Percentiles rank a stretch among this genome's conserved stretches.
phyloP scores from a whole-genome alignment of 2,797 vertebrate species.

The Phaenicophaeus curvirostris region DNA sequence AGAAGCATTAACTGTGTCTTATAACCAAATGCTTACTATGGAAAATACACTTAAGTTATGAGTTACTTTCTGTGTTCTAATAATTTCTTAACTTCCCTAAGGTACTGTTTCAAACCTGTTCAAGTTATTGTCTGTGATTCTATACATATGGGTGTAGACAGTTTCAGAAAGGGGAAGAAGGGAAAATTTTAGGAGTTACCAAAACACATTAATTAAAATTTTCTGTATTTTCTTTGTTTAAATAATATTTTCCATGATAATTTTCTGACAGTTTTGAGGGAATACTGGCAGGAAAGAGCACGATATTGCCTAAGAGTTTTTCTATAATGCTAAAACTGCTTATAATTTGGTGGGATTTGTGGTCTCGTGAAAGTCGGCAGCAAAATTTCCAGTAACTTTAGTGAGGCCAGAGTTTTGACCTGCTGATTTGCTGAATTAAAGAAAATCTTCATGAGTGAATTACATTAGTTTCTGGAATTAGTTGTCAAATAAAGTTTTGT shows the following conservation, averaged over 20 bases:
- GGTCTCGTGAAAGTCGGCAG: background rate
- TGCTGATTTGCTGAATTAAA: background rate
- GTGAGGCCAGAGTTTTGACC: background rate
- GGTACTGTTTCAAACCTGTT: background rate
- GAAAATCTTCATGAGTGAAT: background rate
- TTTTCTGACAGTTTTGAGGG: background rate
- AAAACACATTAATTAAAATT: background rate
- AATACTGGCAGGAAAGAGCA: background rate
- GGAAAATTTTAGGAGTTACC: background rate
- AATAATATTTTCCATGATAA: background rate
- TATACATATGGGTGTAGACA: background rate
- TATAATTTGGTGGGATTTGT: background rate
- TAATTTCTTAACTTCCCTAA: background rate
- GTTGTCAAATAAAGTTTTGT: conserved; percentile 5
- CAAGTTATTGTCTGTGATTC: background rate
- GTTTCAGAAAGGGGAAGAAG: background rate
- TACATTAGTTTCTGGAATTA: background rate
- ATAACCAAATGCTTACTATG: background rate
- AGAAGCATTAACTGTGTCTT: background rate
- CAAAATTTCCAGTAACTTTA: background rate
- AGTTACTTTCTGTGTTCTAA: background rate
- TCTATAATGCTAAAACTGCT: background rate
- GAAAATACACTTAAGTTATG: background rate
- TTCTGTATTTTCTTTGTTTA: background rate
- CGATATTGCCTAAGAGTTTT: rapidly evolving